Evolutionary conservation across 2,113 vertebrate species (phyloP), one percentile per base, ranked within the genome.

Genomic region (Dendrocopos noguchii): DNA sequence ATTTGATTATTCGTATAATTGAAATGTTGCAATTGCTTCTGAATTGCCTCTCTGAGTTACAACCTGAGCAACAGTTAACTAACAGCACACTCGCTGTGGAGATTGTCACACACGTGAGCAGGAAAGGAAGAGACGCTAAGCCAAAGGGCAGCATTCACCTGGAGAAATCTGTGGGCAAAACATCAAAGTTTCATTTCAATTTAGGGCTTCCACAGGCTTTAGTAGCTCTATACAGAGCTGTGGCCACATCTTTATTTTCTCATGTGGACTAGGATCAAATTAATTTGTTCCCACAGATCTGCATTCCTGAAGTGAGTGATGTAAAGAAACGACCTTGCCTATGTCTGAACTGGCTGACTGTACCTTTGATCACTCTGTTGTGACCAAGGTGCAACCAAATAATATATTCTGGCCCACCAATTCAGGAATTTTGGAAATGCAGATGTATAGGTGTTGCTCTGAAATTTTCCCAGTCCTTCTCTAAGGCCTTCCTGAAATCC

Each of bases 1-100:
- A 98, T 98, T 98, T 98, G 98, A 98, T 98, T 98, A 98, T 98
- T 98, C 96, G 13, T 98, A 98, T 98, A 98, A 98, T 98, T 98
- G 98, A 98, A 98, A 97, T 97, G 96, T 97, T 96, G 81, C 95
- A 97, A 76, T 96, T 9, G 4, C 95, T 67, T 95, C 95, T 95
- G 95, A 97, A 97, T 96, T 94, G 95, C 97, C 97, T 97, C 88
- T 95, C 88, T 93, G 95, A 95, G 94, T 97, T 97, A 95, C 82
- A 97, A 88, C 95, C 93, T 90, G 95, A 96, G 95, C 93, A 96
- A 96, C 90, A 95, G 95, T 97, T 98, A 98, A 97, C 92, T 97
- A 97, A 96, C 86, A 97, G 93, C 97, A 93, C 87, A 82, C 63
- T 59, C 89, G 77, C 78, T 42, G 75, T 95, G 88, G 79, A 95